Evolutionary conservation across 2,113 vertebrate species (phyloP).

Genomic region (Vulpes ferrilata): DNA sequence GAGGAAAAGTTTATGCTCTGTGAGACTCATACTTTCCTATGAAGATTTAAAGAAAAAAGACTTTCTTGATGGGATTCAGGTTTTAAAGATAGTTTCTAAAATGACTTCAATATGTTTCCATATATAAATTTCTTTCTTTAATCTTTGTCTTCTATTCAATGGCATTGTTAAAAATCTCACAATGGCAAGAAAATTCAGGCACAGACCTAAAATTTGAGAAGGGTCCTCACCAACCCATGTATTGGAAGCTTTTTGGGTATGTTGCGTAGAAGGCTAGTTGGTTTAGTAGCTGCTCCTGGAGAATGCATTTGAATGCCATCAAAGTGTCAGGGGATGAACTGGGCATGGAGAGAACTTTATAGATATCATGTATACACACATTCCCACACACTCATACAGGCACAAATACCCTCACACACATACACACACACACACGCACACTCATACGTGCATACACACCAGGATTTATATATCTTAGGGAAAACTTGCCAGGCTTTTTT

Average conservation of each 20-base stretch:
- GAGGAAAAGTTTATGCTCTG: neutral
- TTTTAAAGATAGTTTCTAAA: conserved; percentile 44
- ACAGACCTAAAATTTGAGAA: neutral
- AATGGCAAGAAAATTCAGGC: neutral
- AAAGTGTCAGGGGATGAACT: neutral
- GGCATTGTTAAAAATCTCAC: conserved; percentile 2
- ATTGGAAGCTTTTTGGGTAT: neutral
- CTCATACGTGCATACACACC: neutral
- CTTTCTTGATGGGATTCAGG: neutral
- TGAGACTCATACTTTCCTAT: neutral
- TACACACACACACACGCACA: no score
- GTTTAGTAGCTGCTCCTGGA: neutral
- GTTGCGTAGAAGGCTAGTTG: neutral
- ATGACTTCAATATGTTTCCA: neutral
- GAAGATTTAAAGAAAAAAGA: conserved; percentile 32
- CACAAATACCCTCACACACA: neutral
- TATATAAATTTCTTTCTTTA: neutral
- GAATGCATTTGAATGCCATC: neutral
- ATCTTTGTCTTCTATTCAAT: conserved; percentile 4
- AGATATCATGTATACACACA: neutral
- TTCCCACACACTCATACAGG: neutral
- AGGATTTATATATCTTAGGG: neutral
- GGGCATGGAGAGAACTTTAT: neutral
- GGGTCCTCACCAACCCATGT: neutral
- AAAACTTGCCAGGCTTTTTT: neutral